These are phyloP conservation scores for Hylaeus anthracinus DNA, from an alignment of 1,140 invertebrate genomes.

Conservation along the genomic window DNA sequence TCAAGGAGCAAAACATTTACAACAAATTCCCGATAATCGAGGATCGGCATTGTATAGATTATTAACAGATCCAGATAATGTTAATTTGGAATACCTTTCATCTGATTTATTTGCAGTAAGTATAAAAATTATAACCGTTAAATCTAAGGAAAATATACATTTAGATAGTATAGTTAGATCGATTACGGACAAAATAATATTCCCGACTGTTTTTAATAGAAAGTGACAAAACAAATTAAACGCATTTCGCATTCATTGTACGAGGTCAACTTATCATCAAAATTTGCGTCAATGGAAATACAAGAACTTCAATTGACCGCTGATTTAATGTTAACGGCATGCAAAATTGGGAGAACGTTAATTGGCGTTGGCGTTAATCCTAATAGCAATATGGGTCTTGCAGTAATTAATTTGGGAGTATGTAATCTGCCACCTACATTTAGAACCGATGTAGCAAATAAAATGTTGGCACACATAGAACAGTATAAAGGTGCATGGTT, in stretches of 20 bases:
- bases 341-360: slow-evolving; percentile 83
- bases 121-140: slow-evolving; percentile 4
- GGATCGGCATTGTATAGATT: slow-evolving; percentile 85
- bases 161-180: no score
- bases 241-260: slow-evolving; percentile 80
- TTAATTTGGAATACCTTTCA: slow-evolving; percentile 83
- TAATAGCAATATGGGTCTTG: slow-evolving; percentile 83
- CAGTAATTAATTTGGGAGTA: slow-evolving; percentile 85
- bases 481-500: slow-evolving; percentile 83
- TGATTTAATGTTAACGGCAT: slow-evolving; percentile 85
- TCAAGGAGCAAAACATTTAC: slow-evolving; percentile 79
- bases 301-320: slow-evolving; percentile 83
- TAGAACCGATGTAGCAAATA: slow-evolving; percentile 86
- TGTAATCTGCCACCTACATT: slow-evolving; percentile 84
- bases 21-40: slow-evolving; percentile 83
- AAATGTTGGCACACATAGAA: slow-evolving; percentile 83
- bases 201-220: slow-evolving; percentile 76
- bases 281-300: slow-evolving; percentile 80
- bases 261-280: slow-evolving; percentile 77
- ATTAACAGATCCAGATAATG: slow-evolving; percentile 84
- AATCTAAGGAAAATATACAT: slow-evolving; percentile 10
- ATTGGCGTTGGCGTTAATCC: slow-evolving; percentile 84
- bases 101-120: slow-evolving; percentile 83
- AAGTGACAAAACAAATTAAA: slow-evolving; percentile 84
- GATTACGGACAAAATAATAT: slow-evolving; percentile 18